These are phyloP conservation scores for Bombylius major DNA, from an alignment of 2,888 invertebrate species.

Conservation along the genomic window DNA sequence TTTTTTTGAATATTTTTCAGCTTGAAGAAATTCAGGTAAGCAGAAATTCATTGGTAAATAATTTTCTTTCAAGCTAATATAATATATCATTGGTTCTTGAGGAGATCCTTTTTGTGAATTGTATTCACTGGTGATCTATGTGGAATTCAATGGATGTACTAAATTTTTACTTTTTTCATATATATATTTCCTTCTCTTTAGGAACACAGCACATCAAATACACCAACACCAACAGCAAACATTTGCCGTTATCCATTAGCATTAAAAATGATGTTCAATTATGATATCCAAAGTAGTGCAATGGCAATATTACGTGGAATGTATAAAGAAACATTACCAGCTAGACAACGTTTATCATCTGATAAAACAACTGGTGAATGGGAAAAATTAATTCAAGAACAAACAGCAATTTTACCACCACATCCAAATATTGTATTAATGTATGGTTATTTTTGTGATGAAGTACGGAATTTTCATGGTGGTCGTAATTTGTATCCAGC, in stretches of 20 bases:
- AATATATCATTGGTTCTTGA: too few species aligned
- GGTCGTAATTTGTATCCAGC: slow-evolving; percentile 57
- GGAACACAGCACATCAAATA: slow-evolving; percentile 1
- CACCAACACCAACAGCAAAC: slow-evolving; percentile 10
- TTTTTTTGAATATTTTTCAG: background rate
- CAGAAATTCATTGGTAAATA: background rate
- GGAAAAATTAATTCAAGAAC: slow-evolving; percentile 43
- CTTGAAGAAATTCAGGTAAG: slow-evolving; percentile 1
- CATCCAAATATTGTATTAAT: slow-evolving; percentile 79
- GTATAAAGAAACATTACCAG: slow-evolving; percentile 72
- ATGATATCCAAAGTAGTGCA: slow-evolving; percentile 71
- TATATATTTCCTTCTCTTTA: too few species aligned
- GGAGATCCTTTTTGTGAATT: too few species aligned
- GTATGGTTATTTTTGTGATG: slow-evolving; percentile 68
- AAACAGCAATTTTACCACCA: slow-evolving; percentile 47
- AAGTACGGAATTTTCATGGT: slow-evolving; percentile 52
- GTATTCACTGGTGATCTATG: too few species aligned
- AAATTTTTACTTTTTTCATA: too few species aligned
- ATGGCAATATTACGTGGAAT: slow-evolving; percentile 62
- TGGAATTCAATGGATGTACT: too few species aligned
- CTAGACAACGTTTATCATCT: slow-evolving; percentile 41
- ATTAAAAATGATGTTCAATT: slow-evolving; percentile 87
- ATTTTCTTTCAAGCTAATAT: too few species aligned
- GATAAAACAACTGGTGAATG: slow-evolving; percentile 38
- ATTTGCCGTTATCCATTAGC: slow-evolving; percentile 50